phyloP scores from a whole-genome alignment of 2,113 vertebrate species.

The Corythaixoides concolor region DNA sequence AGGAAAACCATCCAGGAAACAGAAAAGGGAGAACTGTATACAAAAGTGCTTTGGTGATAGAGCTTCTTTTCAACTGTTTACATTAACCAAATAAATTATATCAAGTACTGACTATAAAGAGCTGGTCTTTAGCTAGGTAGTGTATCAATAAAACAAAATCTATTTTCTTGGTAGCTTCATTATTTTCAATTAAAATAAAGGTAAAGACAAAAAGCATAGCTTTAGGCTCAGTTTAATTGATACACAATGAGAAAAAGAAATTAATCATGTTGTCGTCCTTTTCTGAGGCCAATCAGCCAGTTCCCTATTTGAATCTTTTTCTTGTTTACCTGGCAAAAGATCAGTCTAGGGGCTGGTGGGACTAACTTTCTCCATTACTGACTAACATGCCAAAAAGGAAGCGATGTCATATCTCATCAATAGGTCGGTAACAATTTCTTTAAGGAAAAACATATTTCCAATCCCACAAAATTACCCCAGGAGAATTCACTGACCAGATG shows the following conservation, averaged over 20 bases:
- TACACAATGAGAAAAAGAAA: neutral
- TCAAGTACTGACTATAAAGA: neutral
- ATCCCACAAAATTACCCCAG: neutral
- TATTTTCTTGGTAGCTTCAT: neutral
- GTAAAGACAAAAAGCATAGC: neutral
- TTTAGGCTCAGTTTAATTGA: neutral
- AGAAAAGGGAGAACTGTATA: neutral
- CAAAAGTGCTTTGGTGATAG: neutral
- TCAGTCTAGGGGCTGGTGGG: neutral
- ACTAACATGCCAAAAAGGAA: neutral
- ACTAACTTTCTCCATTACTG: neutral
- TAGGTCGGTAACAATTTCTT: slow-evolving; percentile 19
- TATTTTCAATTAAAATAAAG: neutral
- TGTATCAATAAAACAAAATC: neutral
- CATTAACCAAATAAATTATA: neutral
- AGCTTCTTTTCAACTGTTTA: neutral
- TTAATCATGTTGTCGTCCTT: neutral
- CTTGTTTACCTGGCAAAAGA: neutral
- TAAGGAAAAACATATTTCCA: slow-evolving; percentile 12
- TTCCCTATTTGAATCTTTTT: neutral
- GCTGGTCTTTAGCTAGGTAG: neutral
- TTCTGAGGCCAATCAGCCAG: neutral
- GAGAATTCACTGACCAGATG: neutral
- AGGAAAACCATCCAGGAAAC: neutral
- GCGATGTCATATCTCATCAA: neutral